A percentile compares a stretch with the other conserved stretches of the same genome.
Conservation (phyloP, 1,140 invertebrate species). For the Holotrichia oblita region DNA sequence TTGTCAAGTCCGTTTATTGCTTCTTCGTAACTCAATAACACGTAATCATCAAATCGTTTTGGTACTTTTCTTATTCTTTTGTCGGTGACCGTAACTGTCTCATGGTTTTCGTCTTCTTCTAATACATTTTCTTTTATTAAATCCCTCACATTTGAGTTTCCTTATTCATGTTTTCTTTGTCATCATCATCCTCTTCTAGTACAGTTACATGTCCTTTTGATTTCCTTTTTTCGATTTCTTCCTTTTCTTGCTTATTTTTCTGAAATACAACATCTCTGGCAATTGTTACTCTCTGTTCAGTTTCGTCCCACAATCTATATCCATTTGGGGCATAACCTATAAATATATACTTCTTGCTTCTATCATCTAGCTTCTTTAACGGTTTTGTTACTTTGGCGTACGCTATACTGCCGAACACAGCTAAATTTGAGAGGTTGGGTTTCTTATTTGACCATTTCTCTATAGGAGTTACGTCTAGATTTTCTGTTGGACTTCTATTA, state of each 20-base stretch:
- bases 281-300: neutral
- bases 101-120: neutral
- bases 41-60: neutral
- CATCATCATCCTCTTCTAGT: neutral
- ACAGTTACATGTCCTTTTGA: neutral
- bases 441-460: slow-evolving; percentile 32
- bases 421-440: neutral
- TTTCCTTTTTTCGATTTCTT: neutral
- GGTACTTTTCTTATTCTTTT: neutral
- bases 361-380: slow-evolving; percentile 16
- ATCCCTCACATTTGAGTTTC: neutral
- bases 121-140: neutral
- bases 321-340: slow-evolving; percentile 19
- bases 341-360: slow-evolving; percentile 25
- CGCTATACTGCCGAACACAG: neutral
- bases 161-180: neutral
- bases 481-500: neutral
- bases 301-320: slow-evolving; percentile 28
- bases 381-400: slow-evolving; percentile 9
- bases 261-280: slow-evolving; percentile 3
- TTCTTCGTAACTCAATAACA: neutral
- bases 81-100: neutral
- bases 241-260: neutral
- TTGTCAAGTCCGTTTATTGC: neutral
- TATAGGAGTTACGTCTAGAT: slow-evolving; percentile 12